Percentiles rank a stretch among this genome's conserved stretches.
Evolutionary conservation across 2,888 invertebrate species (phyloP).

Genomic region (Epicampocera succincta): DNA sequence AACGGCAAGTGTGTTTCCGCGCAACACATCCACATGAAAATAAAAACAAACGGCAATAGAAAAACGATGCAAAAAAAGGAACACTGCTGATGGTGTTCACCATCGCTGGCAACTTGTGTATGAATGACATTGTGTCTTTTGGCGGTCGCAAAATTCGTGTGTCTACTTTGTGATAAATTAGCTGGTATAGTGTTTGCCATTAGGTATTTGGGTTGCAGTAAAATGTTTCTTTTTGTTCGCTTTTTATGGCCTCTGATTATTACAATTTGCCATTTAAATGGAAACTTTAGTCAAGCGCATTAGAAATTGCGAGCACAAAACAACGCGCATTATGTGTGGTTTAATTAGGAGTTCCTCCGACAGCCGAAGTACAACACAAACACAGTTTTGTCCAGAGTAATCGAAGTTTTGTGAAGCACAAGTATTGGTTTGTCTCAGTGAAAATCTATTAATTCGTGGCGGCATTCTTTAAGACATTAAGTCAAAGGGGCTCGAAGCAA

Average conservation of each 20-base stretch:
- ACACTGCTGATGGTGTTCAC: slow-evolving; percentile 35
- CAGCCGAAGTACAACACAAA: not conserved
- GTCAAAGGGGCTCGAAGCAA: no score
- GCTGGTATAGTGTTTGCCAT: slow-evolving; percentile 74
- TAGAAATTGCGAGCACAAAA: slow-evolving; percentile 7
- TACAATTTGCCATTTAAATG: slow-evolving; percentile 68
- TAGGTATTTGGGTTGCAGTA: slow-evolving; percentile 58
- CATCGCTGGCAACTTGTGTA: slow-evolving; percentile 7
- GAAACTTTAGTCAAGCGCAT: slow-evolving; percentile 64
- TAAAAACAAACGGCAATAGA: no score
- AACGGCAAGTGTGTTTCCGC: slow-evolving; percentile 25
- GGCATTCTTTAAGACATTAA: no score
- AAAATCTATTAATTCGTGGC: no score
- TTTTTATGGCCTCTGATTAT: slow-evolving; percentile 73
- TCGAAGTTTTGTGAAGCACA: no score
- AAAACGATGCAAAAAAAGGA: no score
- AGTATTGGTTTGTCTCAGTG: no score
- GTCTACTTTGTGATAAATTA: slow-evolving; percentile 76
- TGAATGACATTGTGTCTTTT: slow-evolving; percentile 54
- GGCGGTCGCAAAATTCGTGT: slow-evolving; percentile 55
- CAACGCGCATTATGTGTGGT: not conserved
- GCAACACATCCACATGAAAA: not conserved
- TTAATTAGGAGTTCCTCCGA: not conserved
- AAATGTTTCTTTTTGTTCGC: slow-evolving; percentile 9
- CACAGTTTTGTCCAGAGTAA: no score